Evolutionary conservation across 1,140 invertebrate species (phyloP).

Genomic region (Drosophila repleta): DNA sequence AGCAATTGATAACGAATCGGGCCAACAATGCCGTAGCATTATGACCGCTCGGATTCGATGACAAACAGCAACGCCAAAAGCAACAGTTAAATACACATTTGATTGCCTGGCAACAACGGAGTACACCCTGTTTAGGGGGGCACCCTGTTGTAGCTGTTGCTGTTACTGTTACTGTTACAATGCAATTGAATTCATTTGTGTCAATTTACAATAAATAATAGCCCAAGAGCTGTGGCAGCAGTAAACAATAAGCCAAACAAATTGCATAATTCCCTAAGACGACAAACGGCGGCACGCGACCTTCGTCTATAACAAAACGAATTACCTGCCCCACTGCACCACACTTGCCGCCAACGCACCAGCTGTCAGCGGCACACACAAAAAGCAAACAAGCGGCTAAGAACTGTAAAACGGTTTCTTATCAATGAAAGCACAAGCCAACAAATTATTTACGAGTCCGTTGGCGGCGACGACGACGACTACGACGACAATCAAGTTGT

Average conservation of each 20-base stretch:
- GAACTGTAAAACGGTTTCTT: slow-evolving; percentile 45
- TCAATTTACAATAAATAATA: slow-evolving; percentile 77
- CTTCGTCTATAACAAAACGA: slow-evolving; percentile 43
- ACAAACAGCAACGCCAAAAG: slow-evolving; percentile 15
- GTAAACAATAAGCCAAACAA: slow-evolving; percentile 46
- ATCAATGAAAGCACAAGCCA: slow-evolving; percentile 41
- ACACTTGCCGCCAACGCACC: background rate
- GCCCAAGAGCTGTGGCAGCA: slow-evolving; percentile 30
- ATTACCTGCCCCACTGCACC: slow-evolving; percentile 2
- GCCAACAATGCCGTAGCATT: slow-evolving; percentile 23
- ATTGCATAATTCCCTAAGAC: slow-evolving; percentile 71
- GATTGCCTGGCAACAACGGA: slow-evolving; percentile 37
- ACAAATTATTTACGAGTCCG: slow-evolving; percentile 40
- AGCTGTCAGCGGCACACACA: slow-evolving; percentile 22
- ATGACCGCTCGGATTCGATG: slow-evolving; percentile 21
- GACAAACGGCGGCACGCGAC: slow-evolving; percentile 59
- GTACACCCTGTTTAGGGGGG: background rate
- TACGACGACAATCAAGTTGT: background rate
- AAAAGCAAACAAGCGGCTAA: slow-evolving; percentile 21
- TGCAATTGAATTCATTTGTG: slow-evolving; percentile 81
- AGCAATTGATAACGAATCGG: slow-evolving; percentile 50
- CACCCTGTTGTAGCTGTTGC: background rate
- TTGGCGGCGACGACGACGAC: background rate
- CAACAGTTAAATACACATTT: slow-evolving; percentile 19
- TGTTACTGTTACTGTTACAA: slow-evolving; percentile 52